A percentile compares a stretch with the other conserved stretches of the same genome.
These are phyloP conservation scores for Andrena camellia DNA, from an alignment of 2,888 invertebrate species.

Conservation along the genomic window DNA sequence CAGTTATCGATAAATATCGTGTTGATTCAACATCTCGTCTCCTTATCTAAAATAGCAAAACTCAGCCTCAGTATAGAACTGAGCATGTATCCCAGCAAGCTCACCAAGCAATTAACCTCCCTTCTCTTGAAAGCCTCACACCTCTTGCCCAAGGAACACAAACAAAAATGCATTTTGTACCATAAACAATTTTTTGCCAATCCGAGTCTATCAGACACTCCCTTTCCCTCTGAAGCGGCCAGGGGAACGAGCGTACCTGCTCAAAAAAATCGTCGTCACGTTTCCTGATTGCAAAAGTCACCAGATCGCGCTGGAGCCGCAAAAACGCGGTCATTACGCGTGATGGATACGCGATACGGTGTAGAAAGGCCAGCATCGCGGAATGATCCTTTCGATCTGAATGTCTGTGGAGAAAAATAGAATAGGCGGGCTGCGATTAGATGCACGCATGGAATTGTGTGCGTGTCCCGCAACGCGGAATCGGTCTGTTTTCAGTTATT, in stretches of 20 bases:
- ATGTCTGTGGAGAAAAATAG: background rate
- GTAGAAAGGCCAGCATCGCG: constrained; percentile 1
- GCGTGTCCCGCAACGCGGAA: constrained; percentile 57
- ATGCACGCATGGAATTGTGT: background rate
- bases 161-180: background rate
- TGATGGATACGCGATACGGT: constrained; percentile 24
- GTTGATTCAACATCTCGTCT: too few species aligned
- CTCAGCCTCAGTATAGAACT: too few species aligned
- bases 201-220: background rate
- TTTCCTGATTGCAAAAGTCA: constrained; percentile 18
- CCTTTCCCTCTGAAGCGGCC: background rate
- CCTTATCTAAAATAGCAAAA: too few species aligned
- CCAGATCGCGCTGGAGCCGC: background rate
- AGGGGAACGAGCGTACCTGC: too few species aligned
- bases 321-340: background rate
- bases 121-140: background rate
- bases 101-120: too few species aligned
- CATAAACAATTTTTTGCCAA: background rate
- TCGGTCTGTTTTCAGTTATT: constrained; percentile 47
- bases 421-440: background rate
- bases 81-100: too few species aligned
- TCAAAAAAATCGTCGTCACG: background rate
- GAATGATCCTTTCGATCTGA: background rate
- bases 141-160: background rate
- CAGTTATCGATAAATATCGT: too few species aligned